Conservation (phyloP, 1,140 invertebrate species). For the Pseudomyrmex concolor region DNA sequence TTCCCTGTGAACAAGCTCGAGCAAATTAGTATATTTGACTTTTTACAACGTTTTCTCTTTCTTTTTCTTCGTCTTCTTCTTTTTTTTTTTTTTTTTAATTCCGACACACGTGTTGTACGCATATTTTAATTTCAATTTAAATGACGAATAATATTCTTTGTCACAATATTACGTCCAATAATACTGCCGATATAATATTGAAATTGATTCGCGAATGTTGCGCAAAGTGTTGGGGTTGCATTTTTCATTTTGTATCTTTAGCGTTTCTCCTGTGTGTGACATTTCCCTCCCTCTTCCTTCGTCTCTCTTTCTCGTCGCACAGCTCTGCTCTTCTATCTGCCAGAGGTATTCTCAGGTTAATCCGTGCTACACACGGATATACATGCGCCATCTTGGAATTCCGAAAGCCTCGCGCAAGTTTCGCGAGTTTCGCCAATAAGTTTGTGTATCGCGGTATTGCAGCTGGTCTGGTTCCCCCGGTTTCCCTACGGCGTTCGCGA, state of each 20-base stretch:
- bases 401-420: constrained; percentile 72
- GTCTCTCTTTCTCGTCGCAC: not conserved
- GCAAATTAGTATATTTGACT: constrained; percentile 1
- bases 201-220: not conserved
- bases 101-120: no score
- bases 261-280: not conserved
- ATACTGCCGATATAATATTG: constrained; percentile 2
- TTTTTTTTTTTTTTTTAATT: no score
- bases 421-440: constrained; percentile 75
- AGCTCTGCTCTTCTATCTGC: constrained; percentile 14
- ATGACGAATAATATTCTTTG: constrained; percentile 15
- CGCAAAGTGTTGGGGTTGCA: not conserved
- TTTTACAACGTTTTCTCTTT: not conserved
- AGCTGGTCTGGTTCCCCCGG: constrained; percentile 69
- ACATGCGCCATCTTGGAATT: constrained; percentile 75
- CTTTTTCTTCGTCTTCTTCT: no score
- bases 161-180: not conserved
- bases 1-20: not conserved
- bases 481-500: constrained; percentile 39
- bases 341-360: constrained; percentile 66
- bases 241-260: constrained; percentile 37
- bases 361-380: constrained; percentile 68
- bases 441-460: constrained; percentile 79
- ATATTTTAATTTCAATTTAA: not conserved
- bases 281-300: not conserved